Evolutionary conservation across 2,113 vertebrate genomes (phyloP), one percentile per base, ranked within the genome.

Genomic region (Micronycteris hirsuta): DNA sequence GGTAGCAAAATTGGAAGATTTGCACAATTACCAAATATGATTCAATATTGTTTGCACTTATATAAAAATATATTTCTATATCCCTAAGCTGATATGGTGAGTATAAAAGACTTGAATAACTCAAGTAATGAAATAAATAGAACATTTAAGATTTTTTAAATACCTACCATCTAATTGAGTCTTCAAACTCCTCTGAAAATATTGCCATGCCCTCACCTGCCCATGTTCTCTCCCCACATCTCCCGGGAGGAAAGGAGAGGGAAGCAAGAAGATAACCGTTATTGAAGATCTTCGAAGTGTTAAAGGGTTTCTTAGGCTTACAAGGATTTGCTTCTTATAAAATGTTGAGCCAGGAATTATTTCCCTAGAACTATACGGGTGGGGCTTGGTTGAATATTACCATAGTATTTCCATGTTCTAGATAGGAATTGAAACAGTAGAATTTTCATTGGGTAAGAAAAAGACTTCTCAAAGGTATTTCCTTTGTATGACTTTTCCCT

Each of bases 401-500:
- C 4, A 36, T 38, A 58, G 31, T 41, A 11, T 38, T 95, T 93
- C 41, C 19, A 65, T 82, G 13, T 63, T 88, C 92, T 73, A 45
- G 20, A 73, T 12, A 63, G 43, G 43, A 85, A 8, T 73, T 94
- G 17, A 92, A 77, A 95, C 85, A 43, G 11, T 83, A 86, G 22
- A 94, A 80, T 85, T 93, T 93, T 94, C 28, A 67, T 14, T 89
- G 70, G 43, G 45, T 71, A 74, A 83, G 68, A 76, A 88, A 93
- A 93, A 80, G 22, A 78, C 56, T 41, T 87, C 26, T 73, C 15
- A 9, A 65, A 63, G 65, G 24, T 58, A 67, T 85, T 92, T 81
- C 15, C 16, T 67, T 81, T 71, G 20, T 86, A 36, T 93, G 49
- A 89, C 31, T 83, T 94, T 93, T 83, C 19, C 38, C 17, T 74